These are phyloP conservation scores for Papilio aristodemus DNA, from an alignment of 1,140 invertebrate genomes.

Conservation along the genomic window DNA sequence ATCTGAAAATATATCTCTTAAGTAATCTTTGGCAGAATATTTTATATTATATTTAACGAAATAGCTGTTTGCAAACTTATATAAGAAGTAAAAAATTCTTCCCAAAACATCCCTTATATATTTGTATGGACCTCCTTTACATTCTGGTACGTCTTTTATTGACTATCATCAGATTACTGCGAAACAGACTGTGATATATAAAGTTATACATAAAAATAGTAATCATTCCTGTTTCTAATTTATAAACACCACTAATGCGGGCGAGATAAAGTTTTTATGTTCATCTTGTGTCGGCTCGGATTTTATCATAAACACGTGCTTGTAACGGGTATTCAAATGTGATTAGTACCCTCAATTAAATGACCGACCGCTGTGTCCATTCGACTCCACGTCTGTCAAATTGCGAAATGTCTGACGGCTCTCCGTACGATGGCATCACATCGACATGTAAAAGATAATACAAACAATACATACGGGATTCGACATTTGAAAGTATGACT, in stretches of 20 bases:
- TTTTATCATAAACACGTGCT: constrained; percentile 23
- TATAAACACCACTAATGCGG: not conserved
- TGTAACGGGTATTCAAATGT: constrained; percentile 19
- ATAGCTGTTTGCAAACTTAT: too few relatives aligned
- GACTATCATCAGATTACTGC: not conserved
- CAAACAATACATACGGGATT: constrained; percentile 60
- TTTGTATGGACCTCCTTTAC: too few relatives aligned
- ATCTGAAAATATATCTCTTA: too few relatives aligned
- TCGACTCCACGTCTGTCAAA: constrained; percentile 46
- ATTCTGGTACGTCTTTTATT: too few relatives aligned
- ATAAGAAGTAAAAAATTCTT: too few relatives aligned
- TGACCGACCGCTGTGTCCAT: constrained; percentile 31
- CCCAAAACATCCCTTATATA: too few relatives aligned
- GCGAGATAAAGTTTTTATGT: constrained; percentile 22
- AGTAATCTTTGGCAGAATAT: too few relatives aligned
- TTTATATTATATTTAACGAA: too few relatives aligned
- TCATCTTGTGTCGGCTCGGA: constrained; percentile 3
- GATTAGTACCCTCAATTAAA: constrained; percentile 26
- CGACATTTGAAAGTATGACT: constrained; percentile 68
- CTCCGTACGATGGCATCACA: constrained; percentile 70
- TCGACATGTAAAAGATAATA: constrained; percentile 58
- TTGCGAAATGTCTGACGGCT: constrained; percentile 61
- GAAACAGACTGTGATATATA: not conserved
- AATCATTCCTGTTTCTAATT: too few relatives aligned
- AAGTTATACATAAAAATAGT: constrained; percentile 24